Conservation (phyloP, 2,113 vertebrate genomes). For the Oophaga pumilio region DNA sequence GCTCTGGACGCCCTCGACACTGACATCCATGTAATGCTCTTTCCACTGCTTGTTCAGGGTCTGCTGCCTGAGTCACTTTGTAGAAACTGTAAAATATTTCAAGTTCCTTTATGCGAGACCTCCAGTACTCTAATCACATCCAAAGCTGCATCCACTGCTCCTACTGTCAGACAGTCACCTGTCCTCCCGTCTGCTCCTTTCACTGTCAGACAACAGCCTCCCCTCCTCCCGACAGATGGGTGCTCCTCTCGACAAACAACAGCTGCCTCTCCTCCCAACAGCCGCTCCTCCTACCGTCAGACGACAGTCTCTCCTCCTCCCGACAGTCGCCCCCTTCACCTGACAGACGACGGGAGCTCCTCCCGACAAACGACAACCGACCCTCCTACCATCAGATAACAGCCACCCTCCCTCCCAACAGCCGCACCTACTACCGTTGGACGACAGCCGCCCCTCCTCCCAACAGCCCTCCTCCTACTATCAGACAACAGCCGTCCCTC, state of each 20-base stretch:
- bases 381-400: no score
- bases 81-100: not conserved
- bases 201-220: not conserved
- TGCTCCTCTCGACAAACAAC: not conserved
- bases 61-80: not conserved
- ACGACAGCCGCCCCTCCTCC: no score
- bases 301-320: not conserved
- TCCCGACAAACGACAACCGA: no score
- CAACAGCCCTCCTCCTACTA: no score
- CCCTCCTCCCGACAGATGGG: not conserved
- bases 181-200: no score
- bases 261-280: not conserved
- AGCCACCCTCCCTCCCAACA: no score
- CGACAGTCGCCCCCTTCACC: no score
- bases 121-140: not conserved
- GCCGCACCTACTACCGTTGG: no score
- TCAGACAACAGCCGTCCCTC: no score
- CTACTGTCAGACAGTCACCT: no score
- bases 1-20: not conserved
- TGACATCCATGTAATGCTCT: slow-evolving; percentile 11
- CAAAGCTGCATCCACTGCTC: not conserved
- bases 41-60: not conserved
- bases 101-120: no score
- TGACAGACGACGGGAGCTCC: no score
- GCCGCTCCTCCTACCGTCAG: not conserved